Percentiles rank a stretch among this genome's conserved stretches.
These are phyloP conservation scores for Platorchestia sp. DNA, from an alignment of 1,140 invertebrate genomes.

Conservation along the genomic window DNA sequence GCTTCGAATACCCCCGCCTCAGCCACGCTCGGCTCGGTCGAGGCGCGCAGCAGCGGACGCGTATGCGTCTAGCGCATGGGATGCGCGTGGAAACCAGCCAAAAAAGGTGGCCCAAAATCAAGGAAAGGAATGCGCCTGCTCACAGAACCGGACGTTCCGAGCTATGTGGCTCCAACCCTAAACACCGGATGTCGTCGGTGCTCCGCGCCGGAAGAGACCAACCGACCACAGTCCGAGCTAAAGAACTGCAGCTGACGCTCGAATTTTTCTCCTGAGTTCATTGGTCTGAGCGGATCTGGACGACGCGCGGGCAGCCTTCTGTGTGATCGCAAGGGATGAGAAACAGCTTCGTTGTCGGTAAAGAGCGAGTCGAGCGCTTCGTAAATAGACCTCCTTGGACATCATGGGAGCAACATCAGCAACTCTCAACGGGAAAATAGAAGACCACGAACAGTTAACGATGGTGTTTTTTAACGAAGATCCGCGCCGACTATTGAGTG, in stretches of 20 bases:
- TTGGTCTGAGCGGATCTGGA: neutral
- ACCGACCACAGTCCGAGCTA: constrained; percentile 46
- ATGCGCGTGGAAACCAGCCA: neutral
- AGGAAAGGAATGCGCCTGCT: constrained; percentile 44
- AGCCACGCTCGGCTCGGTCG: neutral
- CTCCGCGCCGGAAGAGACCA: constrained; percentile 50
- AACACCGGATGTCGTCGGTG: constrained; percentile 51
- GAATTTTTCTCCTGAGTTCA: constrained; percentile 37
- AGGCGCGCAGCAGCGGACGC: neutral
- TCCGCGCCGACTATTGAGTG: too few relatives aligned
- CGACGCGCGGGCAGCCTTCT: neutral
- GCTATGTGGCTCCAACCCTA: constrained; percentile 44
- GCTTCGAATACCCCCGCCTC: neutral
- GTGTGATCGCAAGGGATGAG: neutral
- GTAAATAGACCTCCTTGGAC: neutral
- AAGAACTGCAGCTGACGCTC: constrained; percentile 29
- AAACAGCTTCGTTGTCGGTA: neutral
- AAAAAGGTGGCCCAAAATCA: constrained; percentile 4
- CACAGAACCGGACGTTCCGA: constrained; percentile 11
- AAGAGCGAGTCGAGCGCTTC: neutral
- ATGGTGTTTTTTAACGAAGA: too few relatives aligned
- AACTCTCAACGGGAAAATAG: too few relatives aligned
- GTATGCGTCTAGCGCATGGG: neutral
- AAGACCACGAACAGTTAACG: too few relatives aligned
- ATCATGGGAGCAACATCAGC: neutral